Evolutionary conservation across 37 sponge, comb jelly and placozoan species (phyloP).

Genomic region (Haliclona indistincta): DNA sequence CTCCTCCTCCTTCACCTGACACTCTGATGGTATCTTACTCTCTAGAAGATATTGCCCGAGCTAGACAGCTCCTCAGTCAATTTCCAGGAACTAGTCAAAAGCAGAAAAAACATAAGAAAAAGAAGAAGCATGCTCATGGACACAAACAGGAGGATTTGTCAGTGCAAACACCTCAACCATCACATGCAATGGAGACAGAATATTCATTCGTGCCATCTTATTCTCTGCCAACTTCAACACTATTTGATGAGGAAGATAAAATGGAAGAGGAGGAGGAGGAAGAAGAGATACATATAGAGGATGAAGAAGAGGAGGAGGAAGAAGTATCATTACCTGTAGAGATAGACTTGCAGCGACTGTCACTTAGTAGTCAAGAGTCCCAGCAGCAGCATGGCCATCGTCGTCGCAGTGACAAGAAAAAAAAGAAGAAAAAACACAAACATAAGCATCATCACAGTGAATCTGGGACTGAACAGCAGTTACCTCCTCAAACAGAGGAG

Average conservation of each 20-base stretch:
- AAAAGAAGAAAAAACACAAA: slow-evolving; percentile 7
- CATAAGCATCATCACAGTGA: neutral
- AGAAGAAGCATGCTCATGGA: slow-evolving; percentile 3
- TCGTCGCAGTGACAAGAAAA: neutral
- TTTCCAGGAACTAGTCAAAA: neutral
- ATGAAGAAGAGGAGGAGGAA: neutral
- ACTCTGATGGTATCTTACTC: neutral
- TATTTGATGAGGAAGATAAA: slow-evolving; percentile 1
- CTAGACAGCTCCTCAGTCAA: neutral
- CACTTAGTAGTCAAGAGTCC: neutral
- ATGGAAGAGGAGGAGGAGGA: neutral
- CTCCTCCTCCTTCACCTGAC: neutral
- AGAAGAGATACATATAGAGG: neutral
- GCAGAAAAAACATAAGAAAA: neutral
- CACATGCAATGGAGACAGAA: no score
- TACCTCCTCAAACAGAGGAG: no score
- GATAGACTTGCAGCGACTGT: neutral
- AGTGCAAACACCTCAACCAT: neutral
- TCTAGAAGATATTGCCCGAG: slow-evolving; percentile 4
- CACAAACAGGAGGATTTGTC: neutral
- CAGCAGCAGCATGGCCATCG: neutral
- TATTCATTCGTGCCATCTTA: neutral
- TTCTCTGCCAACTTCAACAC: neutral
- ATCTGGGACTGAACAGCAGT: no score
- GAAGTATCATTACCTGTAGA: neutral